phyloP scores from a whole-genome alignment of 2,888 invertebrate species.

The Cataglyphis rosenhaueri region DNA sequence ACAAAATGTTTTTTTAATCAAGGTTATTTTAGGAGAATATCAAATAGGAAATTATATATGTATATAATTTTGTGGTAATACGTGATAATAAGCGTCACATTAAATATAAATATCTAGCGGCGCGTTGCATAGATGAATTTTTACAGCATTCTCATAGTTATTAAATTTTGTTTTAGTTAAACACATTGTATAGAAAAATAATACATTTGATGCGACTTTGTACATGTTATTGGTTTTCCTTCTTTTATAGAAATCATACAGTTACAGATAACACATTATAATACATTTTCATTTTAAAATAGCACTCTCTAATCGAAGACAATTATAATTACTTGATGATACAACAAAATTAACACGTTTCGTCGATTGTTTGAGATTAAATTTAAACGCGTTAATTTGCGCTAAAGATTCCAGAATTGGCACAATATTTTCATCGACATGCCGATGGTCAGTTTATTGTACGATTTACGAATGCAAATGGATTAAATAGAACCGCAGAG shows the following conservation, averaged over 20 bases:
- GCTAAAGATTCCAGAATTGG: neutral
- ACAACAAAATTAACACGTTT: neutral
- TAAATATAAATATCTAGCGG: neutral
- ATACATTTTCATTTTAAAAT: neutral
- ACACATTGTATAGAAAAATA: neutral
- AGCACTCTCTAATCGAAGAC: neutral
- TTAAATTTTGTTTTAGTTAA: neutral
- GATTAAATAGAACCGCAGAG: conserved; percentile 24
- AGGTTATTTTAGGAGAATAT: neutral
- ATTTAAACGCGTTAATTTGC: neutral
- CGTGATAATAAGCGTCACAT: neutral
- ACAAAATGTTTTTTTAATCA: neutral
- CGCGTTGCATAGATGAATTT: neutral
- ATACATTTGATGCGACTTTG: neutral
- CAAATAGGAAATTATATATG: neutral
- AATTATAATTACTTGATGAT: neutral
- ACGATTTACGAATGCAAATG: conserved; percentile 27
- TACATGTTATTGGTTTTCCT: neutral
- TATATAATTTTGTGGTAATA: neutral
- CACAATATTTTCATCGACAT: neutral
- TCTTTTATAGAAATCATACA: neutral
- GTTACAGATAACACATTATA: neutral
- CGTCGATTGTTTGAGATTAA: neutral
- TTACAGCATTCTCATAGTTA: neutral
- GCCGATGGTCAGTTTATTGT: conserved; percentile 6